Evolutionary conservation across 2,797 vertebrate species (phyloP).

Genomic region (Jordanella pulchra): DNA sequence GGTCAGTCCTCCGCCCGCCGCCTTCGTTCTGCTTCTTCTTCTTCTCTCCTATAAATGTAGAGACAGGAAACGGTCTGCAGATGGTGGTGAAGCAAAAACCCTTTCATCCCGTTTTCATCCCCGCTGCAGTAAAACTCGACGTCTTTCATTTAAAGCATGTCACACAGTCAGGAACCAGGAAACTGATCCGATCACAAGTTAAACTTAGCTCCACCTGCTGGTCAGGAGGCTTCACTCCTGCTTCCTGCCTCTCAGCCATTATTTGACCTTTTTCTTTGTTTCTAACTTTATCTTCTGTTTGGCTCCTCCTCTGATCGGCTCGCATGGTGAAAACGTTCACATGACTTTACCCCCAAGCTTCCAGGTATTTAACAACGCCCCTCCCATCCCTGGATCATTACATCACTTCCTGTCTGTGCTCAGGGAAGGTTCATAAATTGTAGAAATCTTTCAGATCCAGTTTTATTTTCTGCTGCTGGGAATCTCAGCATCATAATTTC

Average conservation of each 20-base stretch:
- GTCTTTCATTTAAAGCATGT: constrained; percentile 49
- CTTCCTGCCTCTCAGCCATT: constrained; percentile 42
- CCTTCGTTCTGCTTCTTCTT: no score
- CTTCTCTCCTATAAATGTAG: no score
- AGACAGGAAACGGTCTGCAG: no score
- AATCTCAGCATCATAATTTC: no score
- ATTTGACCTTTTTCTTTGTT: constrained; percentile 48
- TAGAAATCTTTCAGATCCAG: constrained; percentile 23
- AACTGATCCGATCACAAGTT: not conserved
- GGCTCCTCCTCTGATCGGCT: constrained; percentile 75
- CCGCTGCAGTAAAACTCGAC: constrained; percentile 50
- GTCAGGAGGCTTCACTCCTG: constrained; percentile 59
- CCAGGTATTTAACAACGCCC: constrained; percentile 77
- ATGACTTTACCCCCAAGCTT: constrained; percentile 77
- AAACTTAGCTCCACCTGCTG: constrained; percentile 7
- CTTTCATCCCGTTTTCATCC: constrained; percentile 50
- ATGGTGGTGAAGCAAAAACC: constrained; percentile 39
- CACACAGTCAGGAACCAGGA: not conserved
- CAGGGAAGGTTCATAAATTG: constrained; percentile 52
- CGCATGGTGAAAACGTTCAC: constrained; percentile 80
- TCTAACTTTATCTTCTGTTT: constrained; percentile 79
- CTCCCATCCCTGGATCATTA: constrained; percentile 14
- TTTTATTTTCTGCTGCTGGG: not conserved
- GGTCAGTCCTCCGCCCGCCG: constrained; percentile 75
- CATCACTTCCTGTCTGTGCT: constrained; percentile 35